Percentiles rank a stretch among this genome's conserved stretches.
These are phyloP conservation scores for Caenorhabditis afra DNA, from an alignment of 2,888 invertebrate species.

Conservation along the genomic window DNA sequence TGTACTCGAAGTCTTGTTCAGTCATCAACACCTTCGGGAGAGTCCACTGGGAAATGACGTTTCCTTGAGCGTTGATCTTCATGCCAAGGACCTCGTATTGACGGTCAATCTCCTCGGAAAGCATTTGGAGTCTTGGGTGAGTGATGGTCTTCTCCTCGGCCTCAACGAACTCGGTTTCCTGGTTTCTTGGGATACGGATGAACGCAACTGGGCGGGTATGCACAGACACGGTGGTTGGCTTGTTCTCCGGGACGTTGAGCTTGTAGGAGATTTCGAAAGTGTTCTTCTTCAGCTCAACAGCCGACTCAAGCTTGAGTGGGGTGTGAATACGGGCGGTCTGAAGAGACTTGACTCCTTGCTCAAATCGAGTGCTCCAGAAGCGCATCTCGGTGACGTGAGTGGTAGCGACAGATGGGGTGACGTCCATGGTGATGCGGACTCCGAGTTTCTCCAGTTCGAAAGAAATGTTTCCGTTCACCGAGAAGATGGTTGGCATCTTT, in stretches of 20 bases:
- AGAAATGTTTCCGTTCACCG: slow-evolving; percentile 43
- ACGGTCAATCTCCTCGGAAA: slow-evolving; percentile 50
- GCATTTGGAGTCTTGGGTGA: slow-evolving; percentile 58
- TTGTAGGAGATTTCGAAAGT: slow-evolving; percentile 36
- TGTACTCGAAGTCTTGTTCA: slow-evolving; percentile 69
- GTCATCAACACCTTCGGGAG: slow-evolving; percentile 57
- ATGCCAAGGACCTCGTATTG: slow-evolving; percentile 59
- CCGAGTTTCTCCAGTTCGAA: slow-evolving; percentile 50
- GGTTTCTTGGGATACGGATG: slow-evolving; percentile 63
- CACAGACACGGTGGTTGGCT: slow-evolving; percentile 55
- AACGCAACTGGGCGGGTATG: slow-evolving; percentile 70
- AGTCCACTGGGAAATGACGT: slow-evolving; percentile 58
- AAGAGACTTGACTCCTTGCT: slow-evolving; percentile 71
- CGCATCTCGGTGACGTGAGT: slow-evolving; percentile 62
- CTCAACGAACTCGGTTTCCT: slow-evolving; percentile 61
- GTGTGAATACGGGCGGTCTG: slow-evolving; percentile 62
- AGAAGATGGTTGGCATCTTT: slow-evolving; percentile 62
- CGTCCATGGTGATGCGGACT: slow-evolving; percentile 44
- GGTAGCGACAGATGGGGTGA: slow-evolving; percentile 48
- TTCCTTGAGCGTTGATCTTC: slow-evolving; percentile 61
- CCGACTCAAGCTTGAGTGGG: slow-evolving; percentile 68
- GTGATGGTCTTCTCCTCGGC: slow-evolving; percentile 72
- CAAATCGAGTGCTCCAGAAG: slow-evolving; percentile 68
- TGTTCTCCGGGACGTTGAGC: slow-evolving; percentile 48
- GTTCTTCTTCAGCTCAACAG: slow-evolving; percentile 42